These are phyloP conservation scores for Zaprionus davidi DNA, from an alignment of 1,140 invertebrate genomes.

Conservation along the genomic window DNA sequence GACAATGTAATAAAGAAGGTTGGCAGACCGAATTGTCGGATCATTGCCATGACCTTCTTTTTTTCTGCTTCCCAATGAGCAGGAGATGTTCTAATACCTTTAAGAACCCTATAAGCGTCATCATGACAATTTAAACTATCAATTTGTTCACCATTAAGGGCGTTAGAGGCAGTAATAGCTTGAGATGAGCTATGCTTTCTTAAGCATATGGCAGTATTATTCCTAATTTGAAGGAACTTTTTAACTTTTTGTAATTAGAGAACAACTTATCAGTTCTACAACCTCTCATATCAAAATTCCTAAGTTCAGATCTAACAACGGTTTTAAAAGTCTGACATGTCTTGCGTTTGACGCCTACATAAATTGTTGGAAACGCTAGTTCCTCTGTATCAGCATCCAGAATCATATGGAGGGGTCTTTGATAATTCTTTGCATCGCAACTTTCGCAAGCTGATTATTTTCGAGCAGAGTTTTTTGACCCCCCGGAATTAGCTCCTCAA, in stretches of 20 bases:
- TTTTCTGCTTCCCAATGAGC: slow-evolving; percentile 27
- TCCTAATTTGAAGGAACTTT: background rate
- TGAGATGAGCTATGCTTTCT: slow-evolving; percentile 8
- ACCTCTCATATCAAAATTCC: slow-evolving; percentile 23
- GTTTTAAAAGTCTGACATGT: slow-evolving; percentile 9
- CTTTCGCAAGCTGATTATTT: slow-evolving; percentile 7
- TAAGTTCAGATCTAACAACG: slow-evolving; percentile 25
- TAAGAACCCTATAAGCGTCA: slow-evolving; percentile 1
- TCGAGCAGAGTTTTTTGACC: slow-evolving; percentile 18
- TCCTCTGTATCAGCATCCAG: slow-evolving; percentile 1
- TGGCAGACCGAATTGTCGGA: no score
- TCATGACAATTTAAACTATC: background rate
- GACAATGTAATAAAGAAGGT: no score
- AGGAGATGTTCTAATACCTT: slow-evolving; percentile 17
- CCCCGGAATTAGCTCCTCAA: background rate
- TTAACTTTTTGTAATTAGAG: no score
- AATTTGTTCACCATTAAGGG: slow-evolving; percentile 5
- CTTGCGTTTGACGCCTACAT: background rate
- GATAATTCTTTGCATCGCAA: slow-evolving; percentile 15
- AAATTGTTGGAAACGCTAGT: slow-evolving; percentile 17
- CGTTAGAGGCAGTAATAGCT: slow-evolving; percentile 13
- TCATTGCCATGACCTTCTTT: slow-evolving; percentile 21
- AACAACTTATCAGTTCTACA: slow-evolving; percentile 19
- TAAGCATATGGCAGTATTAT: slow-evolving; percentile 5
- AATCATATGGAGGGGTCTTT: slow-evolving; percentile 6